phyloP scores from a whole-genome alignment of 2,113 vertebrate species.

The Leptobrachium leishanense region DNA sequence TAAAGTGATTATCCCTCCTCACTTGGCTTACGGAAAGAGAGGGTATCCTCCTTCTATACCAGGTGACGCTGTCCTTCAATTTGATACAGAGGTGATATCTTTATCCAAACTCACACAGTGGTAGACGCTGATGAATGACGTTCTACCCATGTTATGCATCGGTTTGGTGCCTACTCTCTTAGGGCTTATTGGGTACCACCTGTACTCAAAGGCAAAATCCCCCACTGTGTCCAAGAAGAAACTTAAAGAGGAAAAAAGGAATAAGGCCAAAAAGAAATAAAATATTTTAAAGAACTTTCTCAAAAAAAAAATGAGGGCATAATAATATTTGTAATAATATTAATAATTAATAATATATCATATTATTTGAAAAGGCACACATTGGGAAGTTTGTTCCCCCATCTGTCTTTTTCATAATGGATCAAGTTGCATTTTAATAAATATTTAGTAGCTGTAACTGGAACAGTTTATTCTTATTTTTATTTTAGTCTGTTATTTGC shows the following conservation, averaged over 20 bases:
- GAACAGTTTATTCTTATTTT: too few relatives aligned
- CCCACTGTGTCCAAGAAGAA: constrained; percentile 86
- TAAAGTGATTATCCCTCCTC: constrained; percentile 87
- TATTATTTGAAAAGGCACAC: too few relatives aligned
- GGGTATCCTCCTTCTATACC: constrained; percentile 90
- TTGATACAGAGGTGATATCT: constrained; percentile 88
- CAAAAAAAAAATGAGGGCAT: too few relatives aligned
- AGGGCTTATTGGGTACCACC: constrained; percentile 86
- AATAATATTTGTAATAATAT: too few relatives aligned
- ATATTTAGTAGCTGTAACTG: too few relatives aligned
- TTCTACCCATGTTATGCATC: constrained; percentile 82
- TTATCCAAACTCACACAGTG: constrained; percentile 79
- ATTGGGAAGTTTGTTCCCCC: too few relatives aligned
- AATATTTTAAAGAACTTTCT: constrained; percentile 21
- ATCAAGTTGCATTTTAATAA: too few relatives aligned
- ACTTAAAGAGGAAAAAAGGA: constrained; percentile 90
- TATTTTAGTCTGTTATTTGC: too few relatives aligned
- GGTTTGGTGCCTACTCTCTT: constrained; percentile 85
- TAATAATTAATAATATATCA: too few relatives aligned
- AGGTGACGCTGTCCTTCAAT: constrained; percentile 84
- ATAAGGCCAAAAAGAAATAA: constrained; percentile 83
- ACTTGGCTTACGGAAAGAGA: constrained; percentile 92
- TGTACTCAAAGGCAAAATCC: constrained; percentile 83
- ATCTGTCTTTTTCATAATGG: too few relatives aligned
- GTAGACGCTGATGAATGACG: constrained; percentile 83